Evolutionary conservation across 2,113 vertebrate species (phyloP).

Genomic region (Hylia prasina): DNA sequence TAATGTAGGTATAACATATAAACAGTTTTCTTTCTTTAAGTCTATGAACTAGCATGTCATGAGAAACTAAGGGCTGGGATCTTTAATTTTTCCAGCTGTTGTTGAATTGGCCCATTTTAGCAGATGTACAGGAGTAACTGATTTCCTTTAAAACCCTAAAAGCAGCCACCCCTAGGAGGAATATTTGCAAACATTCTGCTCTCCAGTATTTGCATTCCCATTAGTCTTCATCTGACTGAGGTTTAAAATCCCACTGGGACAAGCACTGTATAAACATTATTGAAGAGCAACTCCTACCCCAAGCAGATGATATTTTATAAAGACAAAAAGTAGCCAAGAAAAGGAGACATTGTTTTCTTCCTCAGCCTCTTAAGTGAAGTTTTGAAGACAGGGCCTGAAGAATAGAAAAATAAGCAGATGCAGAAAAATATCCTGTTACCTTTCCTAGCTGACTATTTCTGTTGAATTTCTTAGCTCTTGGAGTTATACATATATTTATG

Average conservation of each 20-base stretch:
- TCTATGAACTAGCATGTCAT: background rate
- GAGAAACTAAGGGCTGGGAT: background rate
- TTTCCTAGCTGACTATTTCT: background rate
- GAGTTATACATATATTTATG: background rate
- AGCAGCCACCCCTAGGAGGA: background rate
- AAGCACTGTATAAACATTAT: background rate
- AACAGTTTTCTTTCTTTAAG: conserved; percentile 40
- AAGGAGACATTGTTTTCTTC: background rate
- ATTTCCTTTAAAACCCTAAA: conserved; percentile 10
- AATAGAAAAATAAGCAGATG: background rate
- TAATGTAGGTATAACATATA: conserved; percentile 26
- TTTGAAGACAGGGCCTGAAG: background rate
- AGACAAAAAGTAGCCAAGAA: background rate
- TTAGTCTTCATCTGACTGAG: background rate
- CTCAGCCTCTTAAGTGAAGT: background rate
- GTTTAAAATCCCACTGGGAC: background rate
- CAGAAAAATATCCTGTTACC: background rate
- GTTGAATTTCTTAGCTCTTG: background rate
- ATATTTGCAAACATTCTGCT: conserved; percentile 15
- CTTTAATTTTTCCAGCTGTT: background rate
- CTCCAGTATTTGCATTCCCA: background rate
- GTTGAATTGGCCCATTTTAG: background rate
- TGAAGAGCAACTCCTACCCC: background rate
- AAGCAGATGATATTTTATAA: background rate
- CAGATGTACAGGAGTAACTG: background rate